Percentiles rank a stretch among this genome's conserved stretches.
phyloP scores from a whole-genome alignment of 2,888 invertebrate species.

The Trichogramma dendrolimi region DNA sequence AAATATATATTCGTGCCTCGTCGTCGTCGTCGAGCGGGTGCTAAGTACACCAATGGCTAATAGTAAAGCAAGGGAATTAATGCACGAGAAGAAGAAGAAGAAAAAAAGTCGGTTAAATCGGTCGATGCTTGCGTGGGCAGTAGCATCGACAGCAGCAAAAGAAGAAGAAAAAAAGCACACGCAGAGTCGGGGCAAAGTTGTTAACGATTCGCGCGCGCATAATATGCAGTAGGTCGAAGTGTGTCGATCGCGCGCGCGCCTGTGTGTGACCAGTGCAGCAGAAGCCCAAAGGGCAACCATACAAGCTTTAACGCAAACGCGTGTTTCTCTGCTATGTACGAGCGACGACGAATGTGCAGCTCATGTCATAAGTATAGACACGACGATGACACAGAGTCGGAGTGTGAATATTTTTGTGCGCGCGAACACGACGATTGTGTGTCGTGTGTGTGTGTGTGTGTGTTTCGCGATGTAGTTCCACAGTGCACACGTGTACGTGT shows the following conservation, averaged over 20 bases:
- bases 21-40: constrained; percentile 5
- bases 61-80: background rate
- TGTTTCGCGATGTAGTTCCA: too few relatives aligned
- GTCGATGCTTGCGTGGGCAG: background rate
- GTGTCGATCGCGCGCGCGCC: constrained; percentile 14
- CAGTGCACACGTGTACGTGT: too few relatives aligned
- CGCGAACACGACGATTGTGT: too few relatives aligned
- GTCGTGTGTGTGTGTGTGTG: too few relatives aligned
- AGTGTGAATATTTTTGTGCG: too few relatives aligned
- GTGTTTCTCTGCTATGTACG: background rate
- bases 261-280: background rate
- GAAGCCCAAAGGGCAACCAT: constrained; percentile 14
- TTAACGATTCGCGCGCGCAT: background rate
- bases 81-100: background rate
- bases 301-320: constrained; percentile 14
- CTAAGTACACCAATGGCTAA: background rate
- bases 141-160: background rate
- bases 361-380: too few relatives aligned
- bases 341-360: too few relatives aligned
- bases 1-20: too few relatives aligned
- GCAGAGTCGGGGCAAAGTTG: background rate
- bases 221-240: constrained; percentile 10
- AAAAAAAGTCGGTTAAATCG: background rate
- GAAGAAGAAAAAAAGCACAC: background rate
- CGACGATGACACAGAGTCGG: too few relatives aligned